Base-by-base conservation (phyloP, 2,888 invertebrate genomes). In the Endotricha flammealis region DNA sequence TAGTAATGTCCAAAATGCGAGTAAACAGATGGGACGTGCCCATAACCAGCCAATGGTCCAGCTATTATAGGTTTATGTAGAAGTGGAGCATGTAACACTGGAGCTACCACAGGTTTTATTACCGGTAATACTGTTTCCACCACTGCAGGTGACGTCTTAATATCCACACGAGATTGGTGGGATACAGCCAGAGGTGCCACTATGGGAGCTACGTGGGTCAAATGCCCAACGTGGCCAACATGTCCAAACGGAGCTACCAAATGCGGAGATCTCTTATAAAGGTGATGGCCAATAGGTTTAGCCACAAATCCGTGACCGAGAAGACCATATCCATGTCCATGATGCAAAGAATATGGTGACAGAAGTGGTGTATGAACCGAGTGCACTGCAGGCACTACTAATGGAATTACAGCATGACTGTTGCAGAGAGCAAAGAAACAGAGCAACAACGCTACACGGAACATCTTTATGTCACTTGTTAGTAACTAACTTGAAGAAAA, bases 161-260 rank as follows among this genome's bases (percentile, higher is more conserved):
- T 71, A 48, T 89, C 86, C 20, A 87, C 59, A 7, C 88, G 81
- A 41, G 88, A 85, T 50, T 89, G 89, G 44, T 87, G 88, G 3
- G 88, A 88, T 0, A 89, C 82, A 1, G 89, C 80, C 2, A 81
- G 71, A 23, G 88, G 87, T 12, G 61, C 57, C 1, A 50, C 39
- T n/a, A n/a, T n/a, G 4, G 45, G 46, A 8, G 46, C 56, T 1
- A 72, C 52, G 0, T 59, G 61, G 5, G 58, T 60, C 1, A 68
- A 23, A n/a, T 59, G 57, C 5, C 53, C 57, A 2, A 64, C 44
- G 23, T 42, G 41, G 1, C 37, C 36, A 4, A 46, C 31, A 12
- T 44, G 44, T 20, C 44, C 58, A 24, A 63, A 35, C 1, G 66
- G 66, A 6, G 60, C 57, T 0, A 69, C 66, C 12, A 56, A 42